A percentile compares a stretch with the other conserved stretches of the same genome.
phyloP scores from a whole-genome alignment of 92 coral and sea anemone species.

The Palythoa heliodiscus region DNA sequence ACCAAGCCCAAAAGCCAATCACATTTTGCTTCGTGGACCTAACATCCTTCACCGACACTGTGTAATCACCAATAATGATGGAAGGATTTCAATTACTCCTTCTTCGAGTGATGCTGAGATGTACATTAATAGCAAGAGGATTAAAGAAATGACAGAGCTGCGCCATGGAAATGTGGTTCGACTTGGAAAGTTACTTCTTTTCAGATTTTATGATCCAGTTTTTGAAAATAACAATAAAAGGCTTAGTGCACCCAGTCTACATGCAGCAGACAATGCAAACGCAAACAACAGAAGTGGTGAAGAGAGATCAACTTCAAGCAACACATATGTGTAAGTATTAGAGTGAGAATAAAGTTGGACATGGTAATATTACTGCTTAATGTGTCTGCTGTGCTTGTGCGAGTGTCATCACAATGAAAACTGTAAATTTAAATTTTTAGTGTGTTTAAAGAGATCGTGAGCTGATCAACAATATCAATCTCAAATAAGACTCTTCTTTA shows the following conservation, averaged over 20 bases:
- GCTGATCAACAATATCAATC: too few relatives aligned
- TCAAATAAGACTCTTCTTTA: too few relatives aligned
- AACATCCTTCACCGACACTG: conserved; percentile 85
- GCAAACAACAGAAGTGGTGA: conserved; percentile 57
- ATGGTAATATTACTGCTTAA: neutral
- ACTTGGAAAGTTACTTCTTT: conserved; percentile 70
- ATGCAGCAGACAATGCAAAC: conserved; percentile 61
- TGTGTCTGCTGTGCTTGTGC: too few relatives aligned
- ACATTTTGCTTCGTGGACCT: conserved; percentile 66
- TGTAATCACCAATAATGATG: conserved; percentile 84
- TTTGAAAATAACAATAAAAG: conserved; percentile 58
- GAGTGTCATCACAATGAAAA: too few relatives aligned
- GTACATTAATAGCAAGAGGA: conserved; percentile 69
- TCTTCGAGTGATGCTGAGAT: conserved; percentile 86
- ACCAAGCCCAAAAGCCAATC: conserved; percentile 70
- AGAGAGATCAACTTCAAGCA: conserved; percentile 36
- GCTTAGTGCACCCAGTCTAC: conserved; percentile 65
- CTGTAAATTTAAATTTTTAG: too few relatives aligned
- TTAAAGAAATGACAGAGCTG: conserved; percentile 80
- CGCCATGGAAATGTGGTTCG: conserved; percentile 72
- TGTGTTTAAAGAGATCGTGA: too few relatives aligned
- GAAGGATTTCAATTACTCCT: conserved; percentile 74
- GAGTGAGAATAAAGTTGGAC: neutral
- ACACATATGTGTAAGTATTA: conserved; percentile 37
- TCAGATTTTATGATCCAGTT: conserved; percentile 83